Conservation (phyloP, 2,113 vertebrate genomes). For the Patagioenas fasciata region DNA sequence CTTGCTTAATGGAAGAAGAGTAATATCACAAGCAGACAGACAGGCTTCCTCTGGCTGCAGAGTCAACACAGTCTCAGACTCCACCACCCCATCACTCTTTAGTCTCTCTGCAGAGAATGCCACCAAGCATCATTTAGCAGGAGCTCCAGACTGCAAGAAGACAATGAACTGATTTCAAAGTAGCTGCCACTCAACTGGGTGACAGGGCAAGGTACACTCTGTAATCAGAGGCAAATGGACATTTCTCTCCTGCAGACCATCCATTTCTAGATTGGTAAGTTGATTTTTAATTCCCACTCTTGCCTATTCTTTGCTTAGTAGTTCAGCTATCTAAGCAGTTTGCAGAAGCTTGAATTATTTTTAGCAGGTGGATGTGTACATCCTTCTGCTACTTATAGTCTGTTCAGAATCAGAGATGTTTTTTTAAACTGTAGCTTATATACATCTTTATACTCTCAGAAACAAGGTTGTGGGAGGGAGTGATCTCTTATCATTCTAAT, state of each 20-base stretch:
- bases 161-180: neutral
- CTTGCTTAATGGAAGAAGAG: neutral
- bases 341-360: neutral
- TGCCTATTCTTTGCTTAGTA: neutral
- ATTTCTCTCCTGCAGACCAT: neutral
- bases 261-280: neutral
- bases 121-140: neutral
- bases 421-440: neutral
- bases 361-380: neutral
- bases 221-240: neutral
- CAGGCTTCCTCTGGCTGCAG: neutral
- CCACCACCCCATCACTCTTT: neutral
- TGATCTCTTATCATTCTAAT: neutral
- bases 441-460: neutral
- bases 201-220: neutral
- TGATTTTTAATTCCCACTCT: neutral
- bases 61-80: neutral
- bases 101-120: neutral
- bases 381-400: neutral
- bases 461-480: neutral
- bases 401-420: neutral
- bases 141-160: neutral
- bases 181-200: neutral
- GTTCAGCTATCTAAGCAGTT: neutral
- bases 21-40: neutral